phyloP scores from a whole-genome alignment of 2,797 vertebrate genomes.

The Pangasius larnaudii region DNA sequence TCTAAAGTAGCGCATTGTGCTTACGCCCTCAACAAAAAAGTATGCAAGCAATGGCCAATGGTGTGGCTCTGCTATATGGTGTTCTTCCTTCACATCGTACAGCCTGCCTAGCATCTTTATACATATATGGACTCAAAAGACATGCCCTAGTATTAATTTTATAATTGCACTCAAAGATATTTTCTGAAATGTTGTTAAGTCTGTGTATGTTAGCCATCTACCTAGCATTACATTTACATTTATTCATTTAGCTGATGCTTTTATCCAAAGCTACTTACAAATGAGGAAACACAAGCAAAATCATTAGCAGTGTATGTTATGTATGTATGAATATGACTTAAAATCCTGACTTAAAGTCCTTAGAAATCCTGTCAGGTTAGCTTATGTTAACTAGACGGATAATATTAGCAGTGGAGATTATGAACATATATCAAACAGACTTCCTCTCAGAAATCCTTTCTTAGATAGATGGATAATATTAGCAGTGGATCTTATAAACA shows the following conservation, averaged over 20 bases:
- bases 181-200: neutral
- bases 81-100: neutral
- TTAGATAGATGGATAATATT: neutral
- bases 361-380: neutral
- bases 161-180: neutral
- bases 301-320: neutral
- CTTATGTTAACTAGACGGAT: neutral
- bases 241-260: too few species aligned
- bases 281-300: too few species aligned
- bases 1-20: neutral
- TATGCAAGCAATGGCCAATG: neutral
- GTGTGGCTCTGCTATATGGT: neutral
- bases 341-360: too few species aligned
- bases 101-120: neutral
- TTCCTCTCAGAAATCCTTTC: neutral
- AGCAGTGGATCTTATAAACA: neutral
- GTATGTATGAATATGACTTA: neutral
- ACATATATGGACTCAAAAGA: neutral
- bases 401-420: neutral
- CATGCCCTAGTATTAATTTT: neutral
- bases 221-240: neutral
- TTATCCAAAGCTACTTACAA: too few species aligned
- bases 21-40: neutral
- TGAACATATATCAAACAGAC: neutral
- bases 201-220: neutral